Evolutionary conservation across 2,888 invertebrate genomes (phyloP).

Genomic region (Pteria penguin): DNA sequence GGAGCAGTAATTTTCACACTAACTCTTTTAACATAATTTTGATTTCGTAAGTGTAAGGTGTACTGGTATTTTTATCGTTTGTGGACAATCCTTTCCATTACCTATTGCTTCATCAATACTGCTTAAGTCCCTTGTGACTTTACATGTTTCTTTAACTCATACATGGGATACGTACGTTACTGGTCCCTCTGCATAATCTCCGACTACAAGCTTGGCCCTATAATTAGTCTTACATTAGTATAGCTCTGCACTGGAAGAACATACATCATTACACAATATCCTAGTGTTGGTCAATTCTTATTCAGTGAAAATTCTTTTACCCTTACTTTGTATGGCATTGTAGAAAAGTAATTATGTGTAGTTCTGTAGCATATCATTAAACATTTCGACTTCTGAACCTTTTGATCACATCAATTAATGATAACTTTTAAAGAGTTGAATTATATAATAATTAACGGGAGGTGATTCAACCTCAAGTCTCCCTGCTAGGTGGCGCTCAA

Average conservation of each 20-base stretch:
- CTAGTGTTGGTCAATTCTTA: background rate
- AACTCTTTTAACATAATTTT: no score
- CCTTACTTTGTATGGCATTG: no score
- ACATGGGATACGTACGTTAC: slow-evolving; percentile 55
- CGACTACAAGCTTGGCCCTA: slow-evolving; percentile 36
- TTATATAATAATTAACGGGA: no score
- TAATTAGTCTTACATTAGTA: slow-evolving; percentile 22
- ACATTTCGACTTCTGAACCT: no score
- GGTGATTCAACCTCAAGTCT: background rate
- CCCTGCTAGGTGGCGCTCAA: background rate
- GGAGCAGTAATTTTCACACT: no score
- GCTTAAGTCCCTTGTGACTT: background rate
- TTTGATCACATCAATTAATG: no score
- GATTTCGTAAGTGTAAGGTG: no score
- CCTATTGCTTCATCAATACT: background rate
- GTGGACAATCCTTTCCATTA: no score
- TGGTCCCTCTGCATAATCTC: slow-evolving; percentile 20
- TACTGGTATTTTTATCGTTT: no score
- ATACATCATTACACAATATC: background rate
- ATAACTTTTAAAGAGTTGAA: no score
- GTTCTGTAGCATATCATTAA: background rate
- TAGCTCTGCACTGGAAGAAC: background rate
- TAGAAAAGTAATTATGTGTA: background rate
- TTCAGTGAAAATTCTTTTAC: no score
- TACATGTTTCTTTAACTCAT: slow-evolving; percentile 8